Conservation (phyloP, 2,888 invertebrate species). For the Helobdella robusta region DNA sequence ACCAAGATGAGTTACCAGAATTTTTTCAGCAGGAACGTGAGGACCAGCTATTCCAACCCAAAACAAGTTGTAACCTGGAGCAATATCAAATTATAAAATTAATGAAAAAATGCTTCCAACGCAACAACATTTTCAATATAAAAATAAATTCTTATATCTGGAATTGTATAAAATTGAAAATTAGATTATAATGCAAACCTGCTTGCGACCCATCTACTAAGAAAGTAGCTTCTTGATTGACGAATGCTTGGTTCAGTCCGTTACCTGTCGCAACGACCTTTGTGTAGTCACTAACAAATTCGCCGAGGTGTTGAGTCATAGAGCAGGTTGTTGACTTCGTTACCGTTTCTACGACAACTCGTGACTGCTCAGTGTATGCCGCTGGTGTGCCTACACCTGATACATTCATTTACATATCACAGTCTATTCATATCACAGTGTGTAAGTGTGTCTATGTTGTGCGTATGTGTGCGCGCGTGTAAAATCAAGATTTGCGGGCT, state of each 20-base stretch:
- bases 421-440: too few species aligned
- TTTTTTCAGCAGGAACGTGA: conserved; percentile 82
- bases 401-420: neutral
- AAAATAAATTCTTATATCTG: too few species aligned
- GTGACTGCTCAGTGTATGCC: conserved; percentile 65
- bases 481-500: too few species aligned
- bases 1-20: conserved; percentile 82
- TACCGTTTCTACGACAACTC: conserved; percentile 82
- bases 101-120: too few species aligned
- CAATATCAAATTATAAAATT: neutral
- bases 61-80: conserved; percentile 81
- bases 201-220: conserved; percentile 80
- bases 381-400: conserved; percentile 40
- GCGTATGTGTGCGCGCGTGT: too few species aligned
- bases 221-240: conserved; percentile 87
- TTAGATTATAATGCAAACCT: conserved; percentile 55
- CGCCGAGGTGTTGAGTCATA: conserved; percentile 43
- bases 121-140: too few species aligned
- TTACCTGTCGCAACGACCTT: conserved; percentile 85
- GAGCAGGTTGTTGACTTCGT: conserved; percentile 72
- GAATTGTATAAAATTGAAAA: too few species aligned
- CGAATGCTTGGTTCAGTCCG: conserved; percentile 86
- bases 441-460: too few species aligned
- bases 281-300: conserved; percentile 67
- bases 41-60: conserved; percentile 93